Conservation (phyloP, 2,113 vertebrate species). For the Laterallus jamaicensis region DNA sequence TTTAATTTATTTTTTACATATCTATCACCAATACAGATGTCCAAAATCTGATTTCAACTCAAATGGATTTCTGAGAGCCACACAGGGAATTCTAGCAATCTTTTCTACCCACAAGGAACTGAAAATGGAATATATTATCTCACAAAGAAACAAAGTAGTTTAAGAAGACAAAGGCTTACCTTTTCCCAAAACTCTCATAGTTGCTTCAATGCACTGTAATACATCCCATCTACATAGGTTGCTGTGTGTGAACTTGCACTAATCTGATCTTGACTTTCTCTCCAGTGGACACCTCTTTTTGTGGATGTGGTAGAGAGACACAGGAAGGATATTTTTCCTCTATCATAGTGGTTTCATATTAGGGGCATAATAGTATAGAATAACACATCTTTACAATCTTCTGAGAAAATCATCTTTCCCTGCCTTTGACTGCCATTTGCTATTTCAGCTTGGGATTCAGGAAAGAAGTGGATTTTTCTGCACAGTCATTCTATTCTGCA, state of each 20-base stretch:
- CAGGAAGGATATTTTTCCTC: not conserved
- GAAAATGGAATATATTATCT: not conserved
- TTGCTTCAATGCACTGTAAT: not conserved
- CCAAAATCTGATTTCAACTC: not conserved
- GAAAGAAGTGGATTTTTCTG: not conserved
- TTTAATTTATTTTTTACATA: too few species aligned
- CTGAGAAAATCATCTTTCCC: not conserved
- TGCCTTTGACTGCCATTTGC: not conserved
- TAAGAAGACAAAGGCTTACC: not conserved
- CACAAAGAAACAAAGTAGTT: not conserved
- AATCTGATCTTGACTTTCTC: not conserved
- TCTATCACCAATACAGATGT: not conserved
- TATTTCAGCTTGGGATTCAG: not conserved
- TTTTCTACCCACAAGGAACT: not conserved
- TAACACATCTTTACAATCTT: not conserved
- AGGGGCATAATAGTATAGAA: not conserved
- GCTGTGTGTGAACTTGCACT: not conserved
- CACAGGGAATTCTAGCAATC: not conserved
- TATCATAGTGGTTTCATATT: not conserved
- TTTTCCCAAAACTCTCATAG: not conserved
- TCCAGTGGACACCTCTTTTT: not conserved
- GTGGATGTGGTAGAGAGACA: not conserved
- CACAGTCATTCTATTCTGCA: not conserved
- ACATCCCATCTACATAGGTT: not conserved
- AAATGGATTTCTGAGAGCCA: not conserved